Percentiles rank a stretch among this genome's conserved stretches.
These are phyloP conservation scores for Cichladusa arquata DNA, from an alignment of 2,113 vertebrate genomes.

Conservation along the genomic window DNA sequence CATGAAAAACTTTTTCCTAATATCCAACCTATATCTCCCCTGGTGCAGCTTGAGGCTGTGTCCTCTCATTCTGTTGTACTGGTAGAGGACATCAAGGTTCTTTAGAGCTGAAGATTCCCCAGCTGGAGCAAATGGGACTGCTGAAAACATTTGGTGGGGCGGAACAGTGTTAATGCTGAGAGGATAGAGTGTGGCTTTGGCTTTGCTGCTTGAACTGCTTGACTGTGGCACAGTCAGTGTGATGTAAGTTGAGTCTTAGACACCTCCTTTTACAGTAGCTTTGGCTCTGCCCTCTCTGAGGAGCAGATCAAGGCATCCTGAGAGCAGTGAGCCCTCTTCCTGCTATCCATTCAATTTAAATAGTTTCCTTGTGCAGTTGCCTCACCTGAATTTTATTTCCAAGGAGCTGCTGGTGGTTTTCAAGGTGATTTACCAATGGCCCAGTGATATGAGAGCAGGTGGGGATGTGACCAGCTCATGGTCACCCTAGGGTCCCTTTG, in stretches of 20 bases:
- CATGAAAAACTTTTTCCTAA: no score
- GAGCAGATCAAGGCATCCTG: not conserved
- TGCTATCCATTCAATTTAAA: not conserved
- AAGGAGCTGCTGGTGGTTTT: not conserved
- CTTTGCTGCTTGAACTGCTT: not conserved
- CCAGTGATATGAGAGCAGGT: not conserved
- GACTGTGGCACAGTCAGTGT: fast-evolving
- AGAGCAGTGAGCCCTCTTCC: not conserved
- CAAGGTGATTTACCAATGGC: not conserved
- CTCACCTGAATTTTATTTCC: not conserved
- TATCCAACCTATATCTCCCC: no score
- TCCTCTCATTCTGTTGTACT: not conserved
- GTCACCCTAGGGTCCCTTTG: not conserved
- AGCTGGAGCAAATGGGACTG: not conserved
- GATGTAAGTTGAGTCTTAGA: not conserved
- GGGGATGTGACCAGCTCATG: not conserved
- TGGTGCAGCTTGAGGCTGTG: no score
- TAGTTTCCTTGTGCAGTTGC: not conserved
- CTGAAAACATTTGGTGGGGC: not conserved
- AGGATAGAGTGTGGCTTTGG: fast-evolving
- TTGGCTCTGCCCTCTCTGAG: not conserved
- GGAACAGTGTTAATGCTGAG: not conserved
- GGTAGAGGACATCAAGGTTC: not conserved
- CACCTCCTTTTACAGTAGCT: not conserved
- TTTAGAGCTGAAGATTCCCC: not conserved